These are phyloP conservation scores for Apis florea DNA, from an alignment of 1,140 invertebrate species.

Conservation along the genomic window DNA sequence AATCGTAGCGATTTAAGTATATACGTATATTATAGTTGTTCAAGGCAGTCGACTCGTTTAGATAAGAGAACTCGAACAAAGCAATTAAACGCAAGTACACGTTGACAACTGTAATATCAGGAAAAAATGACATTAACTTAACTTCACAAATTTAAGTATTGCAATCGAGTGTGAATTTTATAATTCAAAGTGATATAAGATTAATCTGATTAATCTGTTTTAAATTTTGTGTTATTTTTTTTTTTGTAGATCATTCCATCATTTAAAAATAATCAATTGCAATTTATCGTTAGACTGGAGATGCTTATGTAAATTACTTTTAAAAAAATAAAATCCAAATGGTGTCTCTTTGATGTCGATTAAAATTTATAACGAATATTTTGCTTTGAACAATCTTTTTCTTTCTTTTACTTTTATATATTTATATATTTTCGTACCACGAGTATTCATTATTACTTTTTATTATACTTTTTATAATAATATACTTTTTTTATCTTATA, in stretches of 20 bases:
- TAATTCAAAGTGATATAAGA: background rate
- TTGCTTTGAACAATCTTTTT: too few relatives aligned
- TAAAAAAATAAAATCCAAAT: too few relatives aligned
- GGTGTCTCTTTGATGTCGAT: too few relatives aligned
- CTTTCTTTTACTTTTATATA: too few relatives aligned
- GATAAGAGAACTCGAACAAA: constrained; percentile 31
- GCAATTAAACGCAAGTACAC: background rate
- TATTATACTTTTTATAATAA: too few relatives aligned
- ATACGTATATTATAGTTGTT: constrained; percentile 23
- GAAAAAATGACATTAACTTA: background rate
- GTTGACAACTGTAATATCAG: background rate
- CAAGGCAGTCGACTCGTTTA: constrained; percentile 12
- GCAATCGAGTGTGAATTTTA: background rate
- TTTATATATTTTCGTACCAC: too few relatives aligned
- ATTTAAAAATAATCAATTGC: too few relatives aligned
- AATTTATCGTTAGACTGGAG: too few relatives aligned
- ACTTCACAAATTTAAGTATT: background rate
- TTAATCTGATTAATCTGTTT: background rate
- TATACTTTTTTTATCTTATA: too few relatives aligned
- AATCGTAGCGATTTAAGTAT: constrained; percentile 29
- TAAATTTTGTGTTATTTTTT: background rate
- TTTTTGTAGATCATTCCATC: background rate
- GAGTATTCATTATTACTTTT: too few relatives aligned
- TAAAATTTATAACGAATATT: too few relatives aligned
- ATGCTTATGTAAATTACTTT: too few relatives aligned